Base-by-base conservation (phyloP, 2,797 vertebrate genomes). In the Pseudopleuronectes americanus region DNA sequence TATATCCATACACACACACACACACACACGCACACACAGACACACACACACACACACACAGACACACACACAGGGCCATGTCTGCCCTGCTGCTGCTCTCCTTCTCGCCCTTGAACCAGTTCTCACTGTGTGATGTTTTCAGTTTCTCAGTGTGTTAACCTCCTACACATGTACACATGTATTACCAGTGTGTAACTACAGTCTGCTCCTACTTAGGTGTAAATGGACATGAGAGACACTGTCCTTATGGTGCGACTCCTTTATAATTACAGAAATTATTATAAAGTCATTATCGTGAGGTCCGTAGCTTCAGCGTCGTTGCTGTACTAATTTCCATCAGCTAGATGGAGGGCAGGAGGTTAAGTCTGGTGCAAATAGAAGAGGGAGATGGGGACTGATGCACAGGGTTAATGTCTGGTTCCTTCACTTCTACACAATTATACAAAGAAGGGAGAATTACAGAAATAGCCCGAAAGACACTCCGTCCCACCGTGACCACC, bases 101-200 rank as follows among this genome's bases (percentile, higher is more conserved):
- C 65, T 60, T 51, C 45, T 60, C 22, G 64, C 72, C 81, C 83
- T 87, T 87, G 76, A 85, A 77, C 77, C 68, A 68, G 38, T 71
- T 88, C 41, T 31, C 19, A 8, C 24, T 43, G 49, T 51, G 36
- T 48, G 41, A 41, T 64, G 17, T 47, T 71, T 60, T 69, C 59
- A 69, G 66, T 67, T 38, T 43, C 26, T 1, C 2, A n/a, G 47
- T 41, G 31, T 54, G 16, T 57, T 59, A 21, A 67, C 17, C 33
- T 14, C 71, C 22, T 33, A 33, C 38, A 14, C 22, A 36, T 17
- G 24, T 43, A 51, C 19, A 49, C 41, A 3, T 14, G 12, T 24
- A n/a, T 41, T 41, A 13, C 14, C 14, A 9, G 17, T 19, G 14
- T 31, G 26, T n/a, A 28, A 12, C 38, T 41, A 16, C 38, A 16